Evolutionary conservation across 2,888 invertebrate species (phyloP), one percentile per base, ranked within the genome.

Genomic region (Phrixothrix hirtus): DNA sequence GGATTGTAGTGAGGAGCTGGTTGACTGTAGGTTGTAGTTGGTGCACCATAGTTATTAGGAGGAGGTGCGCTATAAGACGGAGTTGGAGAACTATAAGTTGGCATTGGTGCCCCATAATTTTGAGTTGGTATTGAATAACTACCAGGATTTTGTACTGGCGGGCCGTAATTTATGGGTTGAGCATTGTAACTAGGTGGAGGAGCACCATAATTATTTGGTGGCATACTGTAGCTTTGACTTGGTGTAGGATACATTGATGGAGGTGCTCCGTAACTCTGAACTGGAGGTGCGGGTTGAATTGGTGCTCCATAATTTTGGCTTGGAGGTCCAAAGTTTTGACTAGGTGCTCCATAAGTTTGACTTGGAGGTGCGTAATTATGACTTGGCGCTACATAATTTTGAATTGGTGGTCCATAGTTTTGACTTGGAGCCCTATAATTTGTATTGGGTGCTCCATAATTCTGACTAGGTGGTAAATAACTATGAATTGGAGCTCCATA

Each of bases 311-410:
- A 37, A 10, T 10, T 37, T 17, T 2, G 2, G 5, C 21, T 21
- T 2, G 36, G 36, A 5, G 2, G 1, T 4, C 11, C 61, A 17
- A 64, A 64, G 9, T 49, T 56, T 2, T 37, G 31, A 12, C 58
- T 57, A 2, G 61, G 60, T 10, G 59, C 47, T 7, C 59, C 58
- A 37, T 66, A 64, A 31, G 47, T 58, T 15, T 50, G 12, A 26
- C 60, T 56, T 10, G 62, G 62, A 21, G 60, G 47, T 2, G 61
- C 62, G 34, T 61, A 59, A n/a, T 39, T 57, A 27, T 68, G 67
- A 12, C 65, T 65, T 5, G 68, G 69, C 2, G 65, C 65, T 10
- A 61, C 64, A 48, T 69, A 69, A 49, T 61, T 68, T 7, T 58
- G 54, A 2, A 35, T 10, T 12, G 68, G 65, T 9, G 59, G 42